Evolutionary conservation across 2,888 invertebrate genomes (phyloP).

Genomic region (Sarcophaga subvicina): DNA sequence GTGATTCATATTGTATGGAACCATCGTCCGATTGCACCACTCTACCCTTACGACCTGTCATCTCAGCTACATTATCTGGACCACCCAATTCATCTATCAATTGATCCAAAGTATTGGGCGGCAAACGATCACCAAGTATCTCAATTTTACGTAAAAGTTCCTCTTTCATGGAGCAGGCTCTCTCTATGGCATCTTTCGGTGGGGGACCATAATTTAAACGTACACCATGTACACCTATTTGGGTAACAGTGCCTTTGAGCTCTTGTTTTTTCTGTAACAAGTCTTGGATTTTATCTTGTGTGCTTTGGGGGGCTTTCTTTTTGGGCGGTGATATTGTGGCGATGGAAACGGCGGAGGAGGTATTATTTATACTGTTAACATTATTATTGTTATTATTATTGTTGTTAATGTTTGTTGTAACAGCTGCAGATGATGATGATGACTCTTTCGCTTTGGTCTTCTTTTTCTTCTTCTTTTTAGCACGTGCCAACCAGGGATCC

Average conservation of each 20-base stretch:
- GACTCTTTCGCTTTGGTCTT: slow-evolving; percentile 73
- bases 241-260: slow-evolving; percentile 79
- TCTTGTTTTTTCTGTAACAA: slow-evolving; percentile 83
- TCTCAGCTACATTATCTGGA: slow-evolving; percentile 98
- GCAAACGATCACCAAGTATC: slow-evolving; percentile 91
- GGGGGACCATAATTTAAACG: slow-evolving; percentile 83
- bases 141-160: slow-evolving; percentile 94
- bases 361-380: slow-evolving; percentile 52
- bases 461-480: slow-evolving; percentile 83
- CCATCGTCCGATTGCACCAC: slow-evolving; percentile 97
- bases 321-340: slow-evolving; percentile 61
- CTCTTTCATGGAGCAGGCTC: slow-evolving; percentile 96
- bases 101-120: slow-evolving; percentile 99
- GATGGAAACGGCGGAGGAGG: slow-evolving; percentile 59
- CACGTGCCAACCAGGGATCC: slow-evolving; percentile 92
- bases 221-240: slow-evolving; percentile 79
- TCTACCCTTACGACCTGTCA: slow-evolving; percentile 98
- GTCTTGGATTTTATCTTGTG: slow-evolving; percentile 91
- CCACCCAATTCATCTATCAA: slow-evolving; percentile 99
- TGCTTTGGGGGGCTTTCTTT: slow-evolving; percentile 82
- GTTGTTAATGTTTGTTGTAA: slow-evolving; percentile 68
- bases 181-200: slow-evolving; percentile 92
- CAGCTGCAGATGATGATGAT: neutral
- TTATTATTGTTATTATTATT: slow-evolving; percentile 25
- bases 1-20: slow-evolving; percentile 95